Base-by-base conservation (phyloP, 2,888 invertebrate genomes). In the Ophion slaviceki region DNA sequence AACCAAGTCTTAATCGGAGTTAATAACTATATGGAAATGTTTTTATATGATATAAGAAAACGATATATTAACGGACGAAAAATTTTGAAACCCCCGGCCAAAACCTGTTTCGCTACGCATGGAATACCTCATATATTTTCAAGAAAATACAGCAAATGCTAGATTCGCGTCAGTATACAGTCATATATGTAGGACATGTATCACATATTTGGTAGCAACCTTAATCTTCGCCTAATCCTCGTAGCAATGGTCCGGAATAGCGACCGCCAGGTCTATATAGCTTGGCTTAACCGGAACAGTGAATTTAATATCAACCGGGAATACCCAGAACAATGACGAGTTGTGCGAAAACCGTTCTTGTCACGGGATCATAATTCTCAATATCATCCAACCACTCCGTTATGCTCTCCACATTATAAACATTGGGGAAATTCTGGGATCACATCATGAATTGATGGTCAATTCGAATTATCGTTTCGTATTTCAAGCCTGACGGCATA, bases 221-320 rank as follows among this genome's bases (percentile, higher is more conserved):
- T 82, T 82, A 86, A 86, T 86, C 86, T 86, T 83, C 71, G 83
- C 47, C 80, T 86, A 86, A 86, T 86, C 86, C 86, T 59, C 61
- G 77, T 68, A 80, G 79, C 79, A 71, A 57, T 68, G 71, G 72
- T 77, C 82, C 86, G 57, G 82, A 80, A 86, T 85, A 80, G 62
- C 45, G 77, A 10, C 45, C 32, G 68, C 61, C 64, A 57, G 72
- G 72, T 86, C 32, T n/a, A 66, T 67, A 40, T 74, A 57, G 24
- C 72, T 66, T 64, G 68, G 68, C 53, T 82, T 62, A 82, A 68
- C 80, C 68, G 80, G 77, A 77, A 86, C 80, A 66, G 62, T 68
- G 80, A 76, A 62, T 80, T 83, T 80, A 80, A 86, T 86, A 86
- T 71, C 72, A 68, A 36, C 64, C 11, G 53, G 8, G 76, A 10